A percentile compares a stretch with the other conserved stretches of the same genome.
phyloP scores from a whole-genome alignment of 2,888 invertebrate species.

The Pardosa pseudoannulata region DNA sequence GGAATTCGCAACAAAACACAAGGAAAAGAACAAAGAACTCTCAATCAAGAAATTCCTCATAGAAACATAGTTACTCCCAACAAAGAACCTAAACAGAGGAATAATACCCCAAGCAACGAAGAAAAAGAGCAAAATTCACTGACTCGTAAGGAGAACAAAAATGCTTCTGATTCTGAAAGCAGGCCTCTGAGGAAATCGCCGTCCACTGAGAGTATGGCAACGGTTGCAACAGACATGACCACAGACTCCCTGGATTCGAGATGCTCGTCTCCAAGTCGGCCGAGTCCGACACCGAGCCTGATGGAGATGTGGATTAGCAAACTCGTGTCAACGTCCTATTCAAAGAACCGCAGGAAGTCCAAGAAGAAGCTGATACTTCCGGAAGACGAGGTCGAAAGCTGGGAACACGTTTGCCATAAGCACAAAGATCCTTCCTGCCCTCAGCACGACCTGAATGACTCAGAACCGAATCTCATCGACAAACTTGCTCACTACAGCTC shows the following conservation, averaged over 20 bases:
- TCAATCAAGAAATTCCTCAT: too few species aligned
- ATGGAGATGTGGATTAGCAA: constrained; percentile 61
- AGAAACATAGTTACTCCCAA: too few species aligned
- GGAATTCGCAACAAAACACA: too few species aligned
- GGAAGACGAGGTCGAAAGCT: constrained; percentile 35
- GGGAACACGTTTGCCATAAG: constrained; percentile 60
- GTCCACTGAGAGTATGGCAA: constrained; percentile 54
- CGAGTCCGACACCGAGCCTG: constrained; percentile 45
- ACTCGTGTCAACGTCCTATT: constrained; percentile 37
- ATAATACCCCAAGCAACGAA: background rate
- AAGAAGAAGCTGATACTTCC: constrained; percentile 47
- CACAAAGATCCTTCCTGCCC: constrained; percentile 45
- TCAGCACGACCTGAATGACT: constrained; percentile 47
- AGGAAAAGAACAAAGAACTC: too few species aligned
- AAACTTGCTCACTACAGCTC: constrained; percentile 62
- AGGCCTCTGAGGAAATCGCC: constrained; percentile 26
- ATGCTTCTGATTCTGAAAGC: background rate
- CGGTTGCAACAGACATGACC: constrained; percentile 63
- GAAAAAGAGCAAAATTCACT: background rate
- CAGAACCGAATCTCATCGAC: constrained; percentile 58
- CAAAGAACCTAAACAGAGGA: too few species aligned
- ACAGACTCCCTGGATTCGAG: constrained; percentile 62
- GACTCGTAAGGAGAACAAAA: too few species aligned
- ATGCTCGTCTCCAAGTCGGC: constrained; percentile 27
- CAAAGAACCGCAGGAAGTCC: constrained; percentile 35